A percentile compares a stretch with the other conserved stretches of the same genome.
Evolutionary conservation across 1,140 invertebrate species (phyloP).

Genomic region (Ceratina australensis): DNA sequence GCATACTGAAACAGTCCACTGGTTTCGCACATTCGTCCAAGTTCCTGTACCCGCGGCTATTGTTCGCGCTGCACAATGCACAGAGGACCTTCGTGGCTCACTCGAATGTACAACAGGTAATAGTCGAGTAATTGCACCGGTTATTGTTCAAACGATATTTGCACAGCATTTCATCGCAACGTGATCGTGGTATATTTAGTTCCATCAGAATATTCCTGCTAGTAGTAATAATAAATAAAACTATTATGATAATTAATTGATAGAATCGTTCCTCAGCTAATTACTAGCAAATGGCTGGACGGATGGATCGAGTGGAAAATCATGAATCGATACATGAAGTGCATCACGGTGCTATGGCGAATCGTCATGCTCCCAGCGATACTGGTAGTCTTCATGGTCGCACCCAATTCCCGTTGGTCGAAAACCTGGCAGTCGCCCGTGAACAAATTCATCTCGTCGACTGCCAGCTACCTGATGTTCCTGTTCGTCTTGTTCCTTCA

Average conservation of each 20-base stretch:
- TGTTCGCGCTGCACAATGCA: constrained; percentile 85
- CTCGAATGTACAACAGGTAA: constrained; percentile 86
- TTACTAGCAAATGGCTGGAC: constrained; percentile 79
- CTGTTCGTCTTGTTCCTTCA: constrained; percentile 82
- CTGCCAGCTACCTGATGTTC: constrained; percentile 83
- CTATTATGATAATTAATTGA: no score
- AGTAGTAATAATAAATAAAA: no score
- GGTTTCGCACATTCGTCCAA: constrained; percentile 72
- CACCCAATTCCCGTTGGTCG: constrained; percentile 74
- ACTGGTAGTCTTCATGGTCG: constrained; percentile 73
- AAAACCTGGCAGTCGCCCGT: constrained; percentile 79
- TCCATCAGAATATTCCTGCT: no score
- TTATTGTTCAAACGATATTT: no score
- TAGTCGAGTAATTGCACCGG: no score
- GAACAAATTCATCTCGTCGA: constrained; percentile 82
- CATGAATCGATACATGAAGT: constrained; percentile 70
- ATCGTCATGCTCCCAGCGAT: constrained; percentile 78
- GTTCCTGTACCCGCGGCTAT: constrained; percentile 81
- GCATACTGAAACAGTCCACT: constrained; percentile 80
- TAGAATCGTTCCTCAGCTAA: constrained; percentile 26
- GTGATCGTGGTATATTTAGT: no score
- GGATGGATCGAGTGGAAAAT: constrained; percentile 81
- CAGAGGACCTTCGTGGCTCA: constrained; percentile 89
- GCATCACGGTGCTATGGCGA: constrained; percentile 71
- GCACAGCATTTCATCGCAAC: no score